Evolutionary conservation across 2,797 vertebrate genomes (phyloP).

Genomic region (Oophaga sylvatica): DNA sequence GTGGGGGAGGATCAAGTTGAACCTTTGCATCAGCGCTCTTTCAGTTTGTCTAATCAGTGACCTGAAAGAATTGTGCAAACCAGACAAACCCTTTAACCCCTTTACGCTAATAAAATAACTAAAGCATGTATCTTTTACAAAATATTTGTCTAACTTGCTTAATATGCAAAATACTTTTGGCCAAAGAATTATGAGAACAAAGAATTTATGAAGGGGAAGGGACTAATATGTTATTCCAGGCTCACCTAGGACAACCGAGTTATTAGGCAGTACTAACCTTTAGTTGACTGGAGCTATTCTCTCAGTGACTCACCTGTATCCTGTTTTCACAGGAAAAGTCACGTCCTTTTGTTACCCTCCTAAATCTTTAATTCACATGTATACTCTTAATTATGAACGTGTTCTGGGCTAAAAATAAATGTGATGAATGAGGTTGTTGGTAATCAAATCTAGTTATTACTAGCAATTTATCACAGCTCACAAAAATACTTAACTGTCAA

Average conservation of each 20-base stretch:
- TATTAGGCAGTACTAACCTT: neutral
- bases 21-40: neutral
- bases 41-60: neutral
- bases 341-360: neutral
- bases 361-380: neutral
- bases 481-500: neutral
- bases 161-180: neutral
- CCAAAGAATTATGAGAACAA: neutral
- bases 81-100: neutral
- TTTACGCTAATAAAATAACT: neutral
- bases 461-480: neutral
- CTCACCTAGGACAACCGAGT: neutral
- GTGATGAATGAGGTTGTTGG: neutral
- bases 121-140: neutral
- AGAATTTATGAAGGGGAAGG: neutral
- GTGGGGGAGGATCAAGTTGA: no score
- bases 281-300: neutral
- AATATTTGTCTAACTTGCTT: neutral
- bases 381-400: neutral
- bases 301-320: neutral
- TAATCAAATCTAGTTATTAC: neutral
- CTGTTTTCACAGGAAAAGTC: neutral
- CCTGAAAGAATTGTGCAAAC: neutral
- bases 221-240: conserved; percentile 2
- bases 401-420: neutral